Base-by-base conservation (phyloP, 2,113 vertebrate genomes). In the Zosterops hypoxanthus region DNA sequence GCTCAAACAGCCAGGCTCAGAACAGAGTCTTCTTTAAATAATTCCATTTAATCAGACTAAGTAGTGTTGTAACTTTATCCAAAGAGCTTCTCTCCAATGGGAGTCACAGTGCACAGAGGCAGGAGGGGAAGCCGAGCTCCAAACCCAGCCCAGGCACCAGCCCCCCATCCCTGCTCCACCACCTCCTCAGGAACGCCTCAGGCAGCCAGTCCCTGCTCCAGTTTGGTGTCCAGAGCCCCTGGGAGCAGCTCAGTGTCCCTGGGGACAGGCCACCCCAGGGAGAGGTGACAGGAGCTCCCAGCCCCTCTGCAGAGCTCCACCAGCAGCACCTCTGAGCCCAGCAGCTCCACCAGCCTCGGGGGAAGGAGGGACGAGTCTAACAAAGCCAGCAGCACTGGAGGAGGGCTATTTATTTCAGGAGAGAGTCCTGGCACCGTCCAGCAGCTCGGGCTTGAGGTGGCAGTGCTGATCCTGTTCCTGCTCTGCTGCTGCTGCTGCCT, bases 381-480 rank as follows among this genome's bases (percentile, higher is more conserved):
- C 39, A 39, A 49, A 75, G 44, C 11, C 76, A 19, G 18, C 8
- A 31, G 66, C 72, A 14, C 36, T 8, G 65, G 14, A 25, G 80
- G 72, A 36, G 8, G 10, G 69, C 92, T 91, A 52, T 97, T 97
- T 97, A 96, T 97, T 98, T 99, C 98, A 99, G 65, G 97, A 98
- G 78, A 99, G 98, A 16, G 73, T 97, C 94, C 92, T 97, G 4
- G 98, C 98, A 61, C 88, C 77, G 33, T 97, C 93, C 14, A 99
- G 97, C 33, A 99, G 97, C 75, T 98, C 97, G 0, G 98, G 96
- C 63, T 98, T 98, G 57, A 99, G 98, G 64, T 98, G 64, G 28
- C 93, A 90, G 0, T 12, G 41, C 12, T 95, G 98, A 72, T 98
- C 95, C 15, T 97, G 34, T 12, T 95, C 98, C 73, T 98, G 94